Base-by-base conservation (phyloP, 2,888 invertebrate species). In the Chesias legatella region DNA sequence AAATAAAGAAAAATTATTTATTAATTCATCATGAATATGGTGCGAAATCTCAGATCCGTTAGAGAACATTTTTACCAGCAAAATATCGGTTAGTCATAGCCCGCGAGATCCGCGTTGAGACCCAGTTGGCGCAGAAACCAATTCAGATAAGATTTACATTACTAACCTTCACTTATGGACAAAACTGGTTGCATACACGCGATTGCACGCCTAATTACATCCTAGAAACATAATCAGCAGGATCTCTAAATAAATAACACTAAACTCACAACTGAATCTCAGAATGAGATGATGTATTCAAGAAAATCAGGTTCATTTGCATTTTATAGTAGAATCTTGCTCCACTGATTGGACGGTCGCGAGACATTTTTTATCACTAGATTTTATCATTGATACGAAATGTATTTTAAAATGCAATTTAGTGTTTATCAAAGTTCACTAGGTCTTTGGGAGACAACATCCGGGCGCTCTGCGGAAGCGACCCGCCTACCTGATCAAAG, bases 381-480 rank as follows among this genome's bases (percentile, higher is more conserved):
- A 11, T 30, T 24, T 28, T 25, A 9, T 30, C 24, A 22, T 46
- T 44, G 49, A 25, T 24, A 42, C 43, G 35, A 28, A 30, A 32
- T 39, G 34, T 33, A 46, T 48, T 41, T 46, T 23, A 32, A 33
- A 45, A 11, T 37, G 21, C 33, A 39, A 34, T 33, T 43, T 47
- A 28, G 38, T 32, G 56, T 44, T 53, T 53, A 56, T 57, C 60
- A 37, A 63, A 62, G 63, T 63, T 64, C 67, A 67, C 68, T 73
- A 73, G 71, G 70, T 65, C 69, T 73, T 44, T 58, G 53, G 71
- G 69, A 69, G 70, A 62, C 67, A 58, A 78, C 73, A 81, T 81
- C 80, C 80, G 79, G 74, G 63, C 67, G 63, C 65, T 48, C 55
- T 59, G 65, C 81, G 84, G 84, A 81, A 83, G 75, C 75, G 73